A percentile compares a stretch with the other conserved stretches of the same genome.
These are phyloP conservation scores for Cyphomyrus plagiostoma DNA, from an alignment of 2,113 vertebrate genomes.

Conservation along the genomic window DNA sequence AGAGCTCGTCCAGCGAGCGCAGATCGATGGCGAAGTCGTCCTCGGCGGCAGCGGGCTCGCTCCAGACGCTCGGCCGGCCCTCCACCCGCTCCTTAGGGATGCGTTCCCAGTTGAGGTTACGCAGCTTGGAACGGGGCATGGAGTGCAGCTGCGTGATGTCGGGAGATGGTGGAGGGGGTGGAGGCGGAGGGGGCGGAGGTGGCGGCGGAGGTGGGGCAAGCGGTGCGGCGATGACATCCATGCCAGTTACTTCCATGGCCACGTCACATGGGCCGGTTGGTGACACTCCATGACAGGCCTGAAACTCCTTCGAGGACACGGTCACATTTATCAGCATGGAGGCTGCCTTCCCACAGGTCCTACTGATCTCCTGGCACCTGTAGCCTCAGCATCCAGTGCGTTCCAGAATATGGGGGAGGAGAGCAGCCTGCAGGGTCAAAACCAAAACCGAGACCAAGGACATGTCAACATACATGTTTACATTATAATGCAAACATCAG, in stretches of 20 bases:
- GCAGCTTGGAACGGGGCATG: conserved; percentile 50
- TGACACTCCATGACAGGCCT: conserved; percentile 57
- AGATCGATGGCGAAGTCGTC: conserved; percentile 65
- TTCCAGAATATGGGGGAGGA: background rate
- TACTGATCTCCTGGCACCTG: conserved; percentile 7
- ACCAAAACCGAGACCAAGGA: background rate
- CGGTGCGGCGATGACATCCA: conserved; percentile 43
- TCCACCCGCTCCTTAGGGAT: conserved; percentile 70
- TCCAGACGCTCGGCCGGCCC: conserved; percentile 66
- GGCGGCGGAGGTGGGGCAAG: conserved; percentile 35
- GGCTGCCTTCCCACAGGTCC: background rate
- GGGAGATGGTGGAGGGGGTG: conserved; percentile 37
- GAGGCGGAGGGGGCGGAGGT: conserved; percentile 30
- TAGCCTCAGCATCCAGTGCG: background rate
- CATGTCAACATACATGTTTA: background rate
- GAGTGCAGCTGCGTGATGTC: conserved; percentile 44
- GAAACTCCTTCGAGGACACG: conserved; percentile 50
- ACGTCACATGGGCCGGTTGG: conserved; percentile 26
- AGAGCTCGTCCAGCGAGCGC: conserved; percentile 65
- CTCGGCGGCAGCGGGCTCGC: conserved; percentile 41
- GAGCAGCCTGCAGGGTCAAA: background rate
- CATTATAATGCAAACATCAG: background rate
- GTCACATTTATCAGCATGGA: conserved; percentile 58
- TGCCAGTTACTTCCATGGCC: conserved; percentile 51
- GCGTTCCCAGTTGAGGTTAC: conserved; percentile 70